Conservation (phyloP, 2,113 vertebrate species). For the Serilophus lunatus region DNA sequence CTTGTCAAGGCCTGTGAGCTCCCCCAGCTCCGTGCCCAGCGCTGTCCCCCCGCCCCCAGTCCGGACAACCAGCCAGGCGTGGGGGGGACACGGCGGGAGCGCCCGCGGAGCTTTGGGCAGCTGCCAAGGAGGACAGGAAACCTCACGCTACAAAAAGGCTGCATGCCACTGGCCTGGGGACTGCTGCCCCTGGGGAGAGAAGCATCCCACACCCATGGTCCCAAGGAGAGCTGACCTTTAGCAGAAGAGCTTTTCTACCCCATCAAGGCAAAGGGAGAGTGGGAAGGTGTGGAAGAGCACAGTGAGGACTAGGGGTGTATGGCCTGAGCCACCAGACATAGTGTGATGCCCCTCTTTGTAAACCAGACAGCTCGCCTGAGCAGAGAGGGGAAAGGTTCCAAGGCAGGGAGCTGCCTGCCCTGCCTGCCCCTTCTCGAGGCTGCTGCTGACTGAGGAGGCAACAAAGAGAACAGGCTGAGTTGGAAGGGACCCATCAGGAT, state of each 20-base stretch:
- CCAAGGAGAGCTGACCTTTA: background rate
- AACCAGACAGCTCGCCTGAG: background rate
- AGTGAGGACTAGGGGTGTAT: background rate
- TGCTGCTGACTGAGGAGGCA: background rate
- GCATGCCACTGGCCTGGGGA: background rate
- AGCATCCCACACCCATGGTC: background rate
- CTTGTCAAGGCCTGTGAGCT: background rate
- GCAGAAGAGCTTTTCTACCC: background rate
- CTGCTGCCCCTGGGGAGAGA: background rate
- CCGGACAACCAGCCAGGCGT: rapidly evolving
- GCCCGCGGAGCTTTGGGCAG: background rate
- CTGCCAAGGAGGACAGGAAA: background rate
- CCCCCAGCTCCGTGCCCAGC: background rate
- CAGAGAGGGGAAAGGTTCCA: rapidly evolving
- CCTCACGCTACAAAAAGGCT: rapidly evolving
- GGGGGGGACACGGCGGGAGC: rapidly evolving
- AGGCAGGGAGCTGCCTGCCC: background rate
- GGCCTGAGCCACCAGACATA: background rate
- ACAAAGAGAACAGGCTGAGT: background rate
- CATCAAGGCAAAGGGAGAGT: background rate
- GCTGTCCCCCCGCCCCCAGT: rapidly evolving
- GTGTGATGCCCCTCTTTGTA: background rate
- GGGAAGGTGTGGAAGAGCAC: background rate
- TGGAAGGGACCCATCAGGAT: background rate
- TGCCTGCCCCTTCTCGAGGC: background rate